A percentile compares a stretch with the other conserved stretches of the same genome.
Conservation (phyloP, 2,888 invertebrate genomes). For the Drosophila borealis region DNA sequence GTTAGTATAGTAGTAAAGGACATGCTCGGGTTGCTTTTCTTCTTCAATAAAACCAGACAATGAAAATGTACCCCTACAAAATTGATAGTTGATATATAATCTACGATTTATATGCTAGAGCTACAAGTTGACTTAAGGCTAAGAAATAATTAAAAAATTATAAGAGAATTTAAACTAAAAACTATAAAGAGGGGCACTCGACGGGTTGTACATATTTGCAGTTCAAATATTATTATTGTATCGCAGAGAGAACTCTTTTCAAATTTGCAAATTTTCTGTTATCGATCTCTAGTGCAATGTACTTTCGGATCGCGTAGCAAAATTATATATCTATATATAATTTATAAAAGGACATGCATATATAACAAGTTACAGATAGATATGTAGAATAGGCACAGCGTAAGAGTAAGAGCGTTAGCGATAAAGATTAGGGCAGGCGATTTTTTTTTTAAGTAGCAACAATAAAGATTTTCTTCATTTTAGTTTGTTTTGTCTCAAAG, state of each 20-base stretch:
- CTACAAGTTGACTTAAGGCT: conserved; percentile 42
- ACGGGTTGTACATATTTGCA: conserved; percentile 39
- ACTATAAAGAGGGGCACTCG: conserved; percentile 18
- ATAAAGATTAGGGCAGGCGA: conserved; percentile 42
- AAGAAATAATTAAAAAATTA: conserved; percentile 21
- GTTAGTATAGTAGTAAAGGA: conserved; percentile 47
- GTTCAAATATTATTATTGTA: conserved; percentile 27
- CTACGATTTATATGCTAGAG: conserved; percentile 34
- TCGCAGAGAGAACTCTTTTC: conserved; percentile 73
- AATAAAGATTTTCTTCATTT: conserved; percentile 15
- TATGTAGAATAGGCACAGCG: conserved; percentile 40
- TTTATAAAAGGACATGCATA: conserved; percentile 67
- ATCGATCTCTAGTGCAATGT: conserved; percentile 11
- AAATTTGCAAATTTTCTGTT: conserved; percentile 53
- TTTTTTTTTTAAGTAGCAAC: conserved; percentile 21
- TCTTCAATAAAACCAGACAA: conserved; percentile 85
- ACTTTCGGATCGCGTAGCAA: not conserved
- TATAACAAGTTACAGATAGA: conserved; percentile 66
- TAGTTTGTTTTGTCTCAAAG: conserved; percentile 51
- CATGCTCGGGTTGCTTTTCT: conserved; percentile 83
- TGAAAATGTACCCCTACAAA: conserved; percentile 60
- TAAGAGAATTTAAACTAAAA: conserved; percentile 27
- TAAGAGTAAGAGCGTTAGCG: conserved; percentile 47
- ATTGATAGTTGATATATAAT: conserved; percentile 22
- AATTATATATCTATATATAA: conserved; percentile 34